Conservation (phyloP, 1,140 invertebrate genomes). For the Magallana angulata region DNA sequence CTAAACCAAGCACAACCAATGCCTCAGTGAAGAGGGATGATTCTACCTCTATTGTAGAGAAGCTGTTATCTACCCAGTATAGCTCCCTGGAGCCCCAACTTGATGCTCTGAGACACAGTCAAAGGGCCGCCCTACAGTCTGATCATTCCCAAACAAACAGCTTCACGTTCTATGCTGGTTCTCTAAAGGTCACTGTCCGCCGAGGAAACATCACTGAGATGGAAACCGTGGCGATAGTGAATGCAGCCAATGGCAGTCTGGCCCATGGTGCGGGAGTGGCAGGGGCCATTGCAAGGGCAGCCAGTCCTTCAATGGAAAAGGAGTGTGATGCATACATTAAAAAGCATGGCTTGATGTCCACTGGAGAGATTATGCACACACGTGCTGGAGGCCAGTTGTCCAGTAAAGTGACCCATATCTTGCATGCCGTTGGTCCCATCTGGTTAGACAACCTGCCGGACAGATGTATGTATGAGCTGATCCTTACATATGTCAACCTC, state of each 20-base stretch:
- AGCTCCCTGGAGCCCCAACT: not conserved
- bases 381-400: conserved; percentile 57
- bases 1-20: not conserved
- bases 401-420: conserved; percentile 54
- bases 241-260: conserved; percentile 66
- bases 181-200: conserved; percentile 56
- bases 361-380: conserved; percentile 63
- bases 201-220: conserved; percentile 60
- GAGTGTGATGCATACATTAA: conserved; percentile 60
- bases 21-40: not conserved
- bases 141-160: not conserved
- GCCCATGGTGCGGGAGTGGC: conserved; percentile 63
- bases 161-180: conserved; percentile 47
- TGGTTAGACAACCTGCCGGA: conserved; percentile 51
- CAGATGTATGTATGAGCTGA: conserved; percentile 57
- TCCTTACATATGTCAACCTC: conserved; percentile 64
- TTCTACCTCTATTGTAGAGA: not conserved
- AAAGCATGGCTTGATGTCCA: conserved; percentile 55
- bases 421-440: conserved; percentile 67
- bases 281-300: conserved; percentile 64
- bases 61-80: not conserved
- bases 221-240: conserved; percentile 61
- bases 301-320: conserved; percentile 57
- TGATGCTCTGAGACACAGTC: not conserved
- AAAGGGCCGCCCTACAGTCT: conserved; percentile 27